Percentiles rank a stretch among this genome's conserved stretches.
Conservation (phyloP, 2,113 vertebrate genomes). For the Acrocephalus arundinaceus region DNA sequence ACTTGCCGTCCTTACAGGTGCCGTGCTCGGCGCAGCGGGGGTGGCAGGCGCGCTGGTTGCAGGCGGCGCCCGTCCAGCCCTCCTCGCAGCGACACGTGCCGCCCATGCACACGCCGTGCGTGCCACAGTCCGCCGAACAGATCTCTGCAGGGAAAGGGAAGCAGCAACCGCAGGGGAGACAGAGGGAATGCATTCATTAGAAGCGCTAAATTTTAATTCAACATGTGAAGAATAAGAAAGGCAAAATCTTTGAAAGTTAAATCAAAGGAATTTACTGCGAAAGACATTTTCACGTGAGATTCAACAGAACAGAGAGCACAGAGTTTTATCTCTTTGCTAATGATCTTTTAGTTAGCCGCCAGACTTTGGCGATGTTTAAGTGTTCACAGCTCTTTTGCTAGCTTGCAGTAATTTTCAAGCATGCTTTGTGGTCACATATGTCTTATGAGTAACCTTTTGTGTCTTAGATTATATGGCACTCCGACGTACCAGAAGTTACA, state of each 20-base stretch:
- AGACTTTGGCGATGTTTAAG: background rate
- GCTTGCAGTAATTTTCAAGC: background rate
- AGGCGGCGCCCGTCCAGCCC: slow-evolving; percentile 90
- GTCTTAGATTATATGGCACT: background rate
- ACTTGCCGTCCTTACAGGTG: slow-evolving; percentile 93
- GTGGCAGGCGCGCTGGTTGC: slow-evolving; percentile 92
- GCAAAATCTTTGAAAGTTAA: background rate
- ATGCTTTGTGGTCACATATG: background rate
- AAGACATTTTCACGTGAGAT: background rate
- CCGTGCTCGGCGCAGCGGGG: slow-evolving; percentile 94
- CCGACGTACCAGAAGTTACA: background rate
- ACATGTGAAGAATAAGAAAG: background rate
- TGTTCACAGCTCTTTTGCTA: background rate
- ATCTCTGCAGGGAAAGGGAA: slow-evolving; percentile 77
- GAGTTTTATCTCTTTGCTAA: background rate
- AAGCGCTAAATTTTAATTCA: background rate
- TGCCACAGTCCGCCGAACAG: slow-evolving; percentile 88
- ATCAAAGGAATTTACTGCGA: background rate
- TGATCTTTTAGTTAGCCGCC: background rate
- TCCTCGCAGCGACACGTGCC: slow-evolving; percentile 93
- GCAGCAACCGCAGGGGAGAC: background rate
- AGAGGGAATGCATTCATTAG: background rate
- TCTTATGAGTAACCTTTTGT: background rate
- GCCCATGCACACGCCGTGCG: slow-evolving; percentile 89
- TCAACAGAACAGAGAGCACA: background rate